A percentile compares a stretch with the other conserved stretches of the same genome.
These are phyloP conservation scores for Phengaris alcon DNA, from an alignment of 2,888 invertebrate species.

Conservation along the genomic window DNA sequence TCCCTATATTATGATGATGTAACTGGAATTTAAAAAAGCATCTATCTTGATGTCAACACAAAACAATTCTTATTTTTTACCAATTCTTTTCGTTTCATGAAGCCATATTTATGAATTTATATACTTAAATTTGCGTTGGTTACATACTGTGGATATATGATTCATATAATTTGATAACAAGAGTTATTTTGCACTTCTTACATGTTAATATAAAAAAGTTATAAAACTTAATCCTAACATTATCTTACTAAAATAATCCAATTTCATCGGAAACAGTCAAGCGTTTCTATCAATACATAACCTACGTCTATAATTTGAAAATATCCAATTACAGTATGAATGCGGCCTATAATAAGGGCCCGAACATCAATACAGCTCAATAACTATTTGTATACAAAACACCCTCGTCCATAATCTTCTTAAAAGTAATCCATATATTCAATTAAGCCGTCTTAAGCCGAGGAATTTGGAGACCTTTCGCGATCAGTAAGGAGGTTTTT, in stretches of 20 bases:
- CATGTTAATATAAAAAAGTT: background rate
- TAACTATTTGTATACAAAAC: conserved; percentile 39
- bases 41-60: too few species aligned
- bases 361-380: background rate
- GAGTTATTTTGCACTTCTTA: background rate
- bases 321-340: background rate
- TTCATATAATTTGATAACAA: too few species aligned
- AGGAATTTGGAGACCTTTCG: conserved; percentile 35
- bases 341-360: conserved; percentile 1
- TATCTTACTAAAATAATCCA: background rate
- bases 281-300: background rate
- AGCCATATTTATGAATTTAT: too few species aligned
- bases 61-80: too few species aligned
- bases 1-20: too few species aligned
- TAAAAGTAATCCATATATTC: conserved; percentile 49
- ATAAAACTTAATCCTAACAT: background rate
- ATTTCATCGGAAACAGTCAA: background rate
- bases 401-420: conserved; percentile 44
- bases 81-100: too few species aligned
- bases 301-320: background rate
- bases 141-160: too few species aligned
- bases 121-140: too few species aligned
- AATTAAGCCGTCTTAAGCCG: conserved; percentile 46
- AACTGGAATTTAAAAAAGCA: too few species aligned
- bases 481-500: conserved; percentile 43